Percentiles rank a stretch among this genome's conserved stretches.
Evolutionary conservation across 2,797 vertebrate genomes (phyloP).

Genomic region (Glyptemys insculpta): DNA sequence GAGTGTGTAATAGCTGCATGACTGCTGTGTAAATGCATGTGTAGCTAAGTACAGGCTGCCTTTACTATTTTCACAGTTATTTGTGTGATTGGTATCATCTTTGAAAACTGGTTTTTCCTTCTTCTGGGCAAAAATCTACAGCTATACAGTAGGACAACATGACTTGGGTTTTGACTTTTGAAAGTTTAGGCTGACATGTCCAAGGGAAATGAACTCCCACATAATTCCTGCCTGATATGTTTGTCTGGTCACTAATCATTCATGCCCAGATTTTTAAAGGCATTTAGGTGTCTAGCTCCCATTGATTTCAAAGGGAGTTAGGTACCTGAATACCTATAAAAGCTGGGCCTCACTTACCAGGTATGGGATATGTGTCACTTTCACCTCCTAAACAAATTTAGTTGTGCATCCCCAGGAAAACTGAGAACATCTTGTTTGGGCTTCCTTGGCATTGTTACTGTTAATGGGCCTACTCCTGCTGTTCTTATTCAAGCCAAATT

Average conservation of each 20-base stretch:
- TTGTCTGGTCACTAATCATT: not conserved
- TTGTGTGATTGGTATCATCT: not conserved
- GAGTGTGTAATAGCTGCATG: not conserved
- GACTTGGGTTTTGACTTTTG: accelerated
- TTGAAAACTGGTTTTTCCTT: not conserved
- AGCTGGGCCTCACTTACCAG: not conserved
- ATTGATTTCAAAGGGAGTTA: not conserved
- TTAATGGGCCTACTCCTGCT: not conserved
- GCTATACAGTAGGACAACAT: not conserved
- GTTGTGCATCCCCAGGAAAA: not conserved
- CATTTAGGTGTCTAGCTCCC: not conserved
- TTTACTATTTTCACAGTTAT: not conserved
- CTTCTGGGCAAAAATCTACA: not conserved
- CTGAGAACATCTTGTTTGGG: not conserved
- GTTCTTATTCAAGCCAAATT: not conserved
- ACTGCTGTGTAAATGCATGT: not conserved
- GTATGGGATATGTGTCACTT: accelerated
- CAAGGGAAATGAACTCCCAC: not conserved
- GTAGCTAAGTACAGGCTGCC: not conserved
- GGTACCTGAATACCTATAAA: not conserved
- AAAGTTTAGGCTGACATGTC: not conserved
- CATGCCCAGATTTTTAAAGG: not conserved
- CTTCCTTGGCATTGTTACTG: not conserved
- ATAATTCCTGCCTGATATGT: not conserved
- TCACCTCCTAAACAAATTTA: not conserved